A percentile compares a stretch with the other conserved stretches of the same genome.
Conservation (phyloP, 2,113 vertebrate species). For the Nansenia antarctica region DNA sequence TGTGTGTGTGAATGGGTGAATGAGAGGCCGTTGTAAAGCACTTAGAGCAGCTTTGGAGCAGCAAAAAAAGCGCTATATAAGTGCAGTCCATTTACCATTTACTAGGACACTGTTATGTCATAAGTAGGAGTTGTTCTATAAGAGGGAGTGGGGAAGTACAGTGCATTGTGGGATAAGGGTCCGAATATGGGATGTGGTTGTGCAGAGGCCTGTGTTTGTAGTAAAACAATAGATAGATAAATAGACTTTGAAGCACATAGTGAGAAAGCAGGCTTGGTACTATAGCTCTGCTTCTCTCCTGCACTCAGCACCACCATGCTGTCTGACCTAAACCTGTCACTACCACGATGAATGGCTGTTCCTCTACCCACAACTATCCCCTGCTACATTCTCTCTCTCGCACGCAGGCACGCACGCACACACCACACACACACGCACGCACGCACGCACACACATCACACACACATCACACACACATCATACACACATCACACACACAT, state of each 20-base stretch:
- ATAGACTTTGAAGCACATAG: neutral
- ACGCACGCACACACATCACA: neutral
- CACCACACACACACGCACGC: too few species aligned
- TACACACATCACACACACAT: neutral
- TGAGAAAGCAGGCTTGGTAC: neutral
- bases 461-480: conserved; percentile 4
- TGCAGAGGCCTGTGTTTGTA: neutral
- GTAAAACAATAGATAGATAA: too few species aligned
- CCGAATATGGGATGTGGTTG: neutral
- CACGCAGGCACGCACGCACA: conserved; percentile 1
- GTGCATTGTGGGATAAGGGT: too few species aligned
- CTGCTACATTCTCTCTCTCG: conserved; percentile 36
- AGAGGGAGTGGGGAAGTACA: neutral
- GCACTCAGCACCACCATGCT: conserved; percentile 27
- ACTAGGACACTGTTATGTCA: neutral
- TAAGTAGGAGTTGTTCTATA: too few species aligned
- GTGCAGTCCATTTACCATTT: too few species aligned
- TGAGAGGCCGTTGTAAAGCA: too few species aligned
- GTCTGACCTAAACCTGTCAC: conserved; percentile 69
- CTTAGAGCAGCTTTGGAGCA: too few species aligned
- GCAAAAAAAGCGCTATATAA: too few species aligned
- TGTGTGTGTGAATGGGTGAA: too few species aligned
- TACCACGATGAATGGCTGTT: conserved; percentile 59
- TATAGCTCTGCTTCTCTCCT: neutral
- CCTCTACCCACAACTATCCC: conserved; percentile 26